A percentile compares a stretch with the other conserved stretches of the same genome.
Conservation (phyloP, 1,140 invertebrate genomes). For the Heliconius congener region DNA sequence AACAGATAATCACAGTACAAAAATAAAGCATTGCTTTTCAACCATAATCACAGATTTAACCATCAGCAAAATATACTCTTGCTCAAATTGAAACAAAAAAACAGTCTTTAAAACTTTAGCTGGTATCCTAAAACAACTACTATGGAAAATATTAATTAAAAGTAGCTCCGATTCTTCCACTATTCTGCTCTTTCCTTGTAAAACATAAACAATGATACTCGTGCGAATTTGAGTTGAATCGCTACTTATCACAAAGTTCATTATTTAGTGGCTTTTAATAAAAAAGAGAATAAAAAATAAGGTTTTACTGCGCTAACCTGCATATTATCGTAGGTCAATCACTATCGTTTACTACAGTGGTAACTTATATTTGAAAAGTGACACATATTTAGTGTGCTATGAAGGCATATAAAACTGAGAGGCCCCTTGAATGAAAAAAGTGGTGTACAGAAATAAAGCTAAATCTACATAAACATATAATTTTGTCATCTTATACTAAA, state of each 20-base stretch:
- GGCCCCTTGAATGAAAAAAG: not conserved
- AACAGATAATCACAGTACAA: conserved; percentile 77
- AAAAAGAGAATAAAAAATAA: conserved; percentile 16
- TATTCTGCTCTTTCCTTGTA: not conserved
- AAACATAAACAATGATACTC: not conserved
- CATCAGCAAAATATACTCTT: conserved; percentile 61
- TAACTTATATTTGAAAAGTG: conserved; percentile 1
- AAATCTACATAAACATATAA: not conserved
- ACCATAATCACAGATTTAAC: conserved; percentile 72
- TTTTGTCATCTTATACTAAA: conserved; percentile 1
- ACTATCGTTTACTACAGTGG: not conserved
- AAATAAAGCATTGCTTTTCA: conserved; percentile 77
- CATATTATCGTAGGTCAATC: not conserved
- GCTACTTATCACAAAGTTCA: conserved; percentile 47
- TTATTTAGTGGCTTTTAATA: not conserved
- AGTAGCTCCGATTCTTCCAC: not conserved
- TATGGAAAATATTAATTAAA: not conserved
- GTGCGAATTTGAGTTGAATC: conserved; percentile 44
- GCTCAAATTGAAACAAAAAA: conserved; percentile 18
- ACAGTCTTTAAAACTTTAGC: conserved; percentile 24
- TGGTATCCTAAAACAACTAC: not conserved
- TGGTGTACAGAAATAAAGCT: not conserved
- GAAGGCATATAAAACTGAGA: not conserved
- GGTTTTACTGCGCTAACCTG: not conserved
- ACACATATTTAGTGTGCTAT: not conserved